Conservation (phyloP, 2,113 vertebrate genomes). For the Anhinga anhinga region DNA sequence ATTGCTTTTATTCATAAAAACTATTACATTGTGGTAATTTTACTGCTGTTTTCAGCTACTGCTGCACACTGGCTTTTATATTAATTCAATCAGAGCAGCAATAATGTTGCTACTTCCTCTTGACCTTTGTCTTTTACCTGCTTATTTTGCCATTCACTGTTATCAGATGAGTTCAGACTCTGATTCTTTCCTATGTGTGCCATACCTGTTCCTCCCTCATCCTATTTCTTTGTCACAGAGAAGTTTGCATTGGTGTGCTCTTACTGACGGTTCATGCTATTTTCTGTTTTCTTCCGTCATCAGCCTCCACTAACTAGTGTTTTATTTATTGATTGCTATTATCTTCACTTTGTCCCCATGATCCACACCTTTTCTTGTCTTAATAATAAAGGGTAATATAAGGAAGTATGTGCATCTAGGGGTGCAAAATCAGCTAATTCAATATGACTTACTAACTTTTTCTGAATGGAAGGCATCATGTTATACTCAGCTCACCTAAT, state of each 20-base stretch:
- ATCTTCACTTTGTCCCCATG: not conserved
- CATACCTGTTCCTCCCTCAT: not conserved
- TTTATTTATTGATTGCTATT: not conserved
- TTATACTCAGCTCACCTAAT: not conserved
- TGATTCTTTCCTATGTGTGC: not conserved
- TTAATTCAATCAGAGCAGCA: not conserved
- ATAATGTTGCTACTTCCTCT: not conserved
- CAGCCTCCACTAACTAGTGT: not conserved
- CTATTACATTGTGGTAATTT: not conserved
- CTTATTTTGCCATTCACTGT: not conserved
- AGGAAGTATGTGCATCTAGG: not conserved
- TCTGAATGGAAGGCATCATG: not conserved
- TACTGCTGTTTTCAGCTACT: not conserved
- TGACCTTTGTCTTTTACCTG: slow-evolving; percentile 19
- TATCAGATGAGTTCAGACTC: not conserved
- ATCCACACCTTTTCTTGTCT: not conserved
- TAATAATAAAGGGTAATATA: not conserved
- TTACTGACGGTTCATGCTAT: not conserved
- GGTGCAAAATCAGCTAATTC: not conserved
- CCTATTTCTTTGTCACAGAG: not conserved
- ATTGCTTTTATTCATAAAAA: not conserved
- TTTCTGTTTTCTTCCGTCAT: not conserved
- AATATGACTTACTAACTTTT: not conserved
- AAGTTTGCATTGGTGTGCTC: not conserved
- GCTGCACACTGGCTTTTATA: not conserved